These are phyloP conservation scores for Eptesicus fuscus DNA, from an alignment of 2,113 vertebrate genomes.

Conservation along the genomic window DNA sequence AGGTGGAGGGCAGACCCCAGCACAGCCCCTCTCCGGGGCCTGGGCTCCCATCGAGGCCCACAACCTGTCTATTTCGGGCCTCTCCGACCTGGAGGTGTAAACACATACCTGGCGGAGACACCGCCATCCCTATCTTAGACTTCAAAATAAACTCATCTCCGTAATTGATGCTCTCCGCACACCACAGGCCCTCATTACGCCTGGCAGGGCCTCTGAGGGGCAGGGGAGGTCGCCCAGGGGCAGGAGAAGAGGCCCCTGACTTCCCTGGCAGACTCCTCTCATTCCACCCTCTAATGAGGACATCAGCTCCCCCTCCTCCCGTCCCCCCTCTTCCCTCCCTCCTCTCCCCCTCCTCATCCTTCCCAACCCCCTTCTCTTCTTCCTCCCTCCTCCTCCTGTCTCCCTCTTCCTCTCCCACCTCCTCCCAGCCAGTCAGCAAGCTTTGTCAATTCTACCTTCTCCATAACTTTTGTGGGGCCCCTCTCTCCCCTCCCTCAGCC, in stretches of 20 bases:
- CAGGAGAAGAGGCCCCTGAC: neutral
- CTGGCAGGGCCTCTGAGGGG: constrained; percentile 31
- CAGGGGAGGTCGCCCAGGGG: neutral
- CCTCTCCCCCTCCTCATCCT: rapidly evolving
- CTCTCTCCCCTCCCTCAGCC: neutral
- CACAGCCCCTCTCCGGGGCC: neutral
- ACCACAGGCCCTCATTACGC: constrained; percentile 47
- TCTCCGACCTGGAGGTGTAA: constrained; percentile 16
- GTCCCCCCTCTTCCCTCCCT: rapidly evolving
- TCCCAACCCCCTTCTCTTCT: too few relatives aligned
- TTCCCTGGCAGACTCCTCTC: neutral
- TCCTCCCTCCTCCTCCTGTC: too few relatives aligned
- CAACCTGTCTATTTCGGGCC: constrained; percentile 12
- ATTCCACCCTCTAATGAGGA: neutral
- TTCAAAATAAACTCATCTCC: constrained; percentile 63
- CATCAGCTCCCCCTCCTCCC: too few relatives aligned
- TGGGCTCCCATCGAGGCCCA: neutral
- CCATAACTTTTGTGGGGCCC: rapidly evolving
- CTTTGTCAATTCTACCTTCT: neutral
- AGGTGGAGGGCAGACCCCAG: neutral
- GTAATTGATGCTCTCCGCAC: constrained; percentile 43
- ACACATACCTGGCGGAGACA: constrained; percentile 50
- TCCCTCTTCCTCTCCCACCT: too few relatives aligned
- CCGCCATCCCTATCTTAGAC: neutral
- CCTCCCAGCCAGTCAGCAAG: too few relatives aligned